Evolutionary conservation across 2,888 invertebrate species (phyloP).

Genomic region (Portevinia maculata): DNA sequence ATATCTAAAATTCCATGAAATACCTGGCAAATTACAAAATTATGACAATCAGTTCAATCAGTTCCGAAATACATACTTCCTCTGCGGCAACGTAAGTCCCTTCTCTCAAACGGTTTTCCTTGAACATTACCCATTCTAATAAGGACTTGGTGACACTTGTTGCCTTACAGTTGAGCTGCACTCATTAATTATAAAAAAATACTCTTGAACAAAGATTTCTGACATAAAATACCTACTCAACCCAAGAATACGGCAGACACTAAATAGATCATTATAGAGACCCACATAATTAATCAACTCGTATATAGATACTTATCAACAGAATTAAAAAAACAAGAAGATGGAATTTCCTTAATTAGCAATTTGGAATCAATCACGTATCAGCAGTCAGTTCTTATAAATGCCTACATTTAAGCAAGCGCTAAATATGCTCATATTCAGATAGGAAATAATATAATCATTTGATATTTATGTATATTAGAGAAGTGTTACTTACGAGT

Average conservation of each 20-base stretch:
- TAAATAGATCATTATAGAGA: conserved; percentile 1
- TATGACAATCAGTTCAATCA: not conserved
- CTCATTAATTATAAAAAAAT: too few relatives aligned
- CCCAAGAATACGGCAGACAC: not conserved
- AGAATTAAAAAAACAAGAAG: not conserved
- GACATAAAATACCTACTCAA: conserved; percentile 6
- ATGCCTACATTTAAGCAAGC: too few relatives aligned
- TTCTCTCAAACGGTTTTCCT: conserved; percentile 76
- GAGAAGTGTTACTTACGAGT: too few relatives aligned
- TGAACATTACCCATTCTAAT: conserved; percentile 78
- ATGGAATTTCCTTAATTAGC: conserved; percentile 45
- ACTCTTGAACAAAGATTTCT: too few relatives aligned
- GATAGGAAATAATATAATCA: too few relatives aligned
- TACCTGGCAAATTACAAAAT: conserved; percentile 77
- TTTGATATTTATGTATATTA: too few relatives aligned
- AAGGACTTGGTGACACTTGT: not conserved
- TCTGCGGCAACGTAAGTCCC: conserved; percentile 76
- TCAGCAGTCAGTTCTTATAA: not conserved
- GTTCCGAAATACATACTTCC: conserved; percentile 76
- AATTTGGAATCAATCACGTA: conserved; percentile 11
- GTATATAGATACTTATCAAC: not conserved
- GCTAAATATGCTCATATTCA: too few relatives aligned
- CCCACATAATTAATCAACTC: not conserved
- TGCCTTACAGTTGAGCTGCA: too few relatives aligned
- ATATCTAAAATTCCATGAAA: conserved; percentile 83